These are phyloP conservation scores for Anarrhichthys ocellatus DNA, from an alignment of 2,113 vertebrate genomes.

Conservation along the genomic window DNA sequence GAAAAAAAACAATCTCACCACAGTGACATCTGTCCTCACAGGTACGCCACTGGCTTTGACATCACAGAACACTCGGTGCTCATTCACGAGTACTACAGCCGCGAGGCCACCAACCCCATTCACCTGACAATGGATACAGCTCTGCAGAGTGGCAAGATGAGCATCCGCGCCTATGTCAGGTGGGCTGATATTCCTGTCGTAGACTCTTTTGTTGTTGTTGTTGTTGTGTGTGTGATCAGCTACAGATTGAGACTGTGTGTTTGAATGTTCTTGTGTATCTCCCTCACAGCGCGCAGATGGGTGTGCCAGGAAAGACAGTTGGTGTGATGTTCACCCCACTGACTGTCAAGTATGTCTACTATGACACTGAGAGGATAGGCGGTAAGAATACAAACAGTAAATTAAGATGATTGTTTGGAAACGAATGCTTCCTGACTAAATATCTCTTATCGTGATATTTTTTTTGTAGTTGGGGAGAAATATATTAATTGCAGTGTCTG, in stretches of 20 bases:
- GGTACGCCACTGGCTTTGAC: slow-evolving; percentile 98
- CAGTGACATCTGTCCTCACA: slow-evolving; percentile 56
- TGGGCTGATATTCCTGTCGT: slow-evolving; percentile 47
- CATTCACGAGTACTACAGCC: slow-evolving; percentile 98
- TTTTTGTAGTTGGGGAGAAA: background rate
- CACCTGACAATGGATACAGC: slow-evolving; percentile 95
- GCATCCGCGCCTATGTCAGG: slow-evolving; percentile 98
- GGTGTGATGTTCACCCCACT: slow-evolving; percentile 99
- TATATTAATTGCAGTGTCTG: background rate
- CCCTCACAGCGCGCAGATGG: slow-evolving; percentile 92
- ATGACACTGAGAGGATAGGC: slow-evolving; percentile 97
- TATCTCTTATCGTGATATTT: background rate
- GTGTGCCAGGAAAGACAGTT: slow-evolving; percentile 95
- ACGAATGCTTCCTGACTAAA: background rate
- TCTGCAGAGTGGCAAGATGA: slow-evolving; percentile 96
- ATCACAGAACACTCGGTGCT: slow-evolving; percentile 98
- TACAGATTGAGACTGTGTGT: background rate
- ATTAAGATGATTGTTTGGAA: background rate
- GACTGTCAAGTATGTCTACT: slow-evolving; percentile 93
- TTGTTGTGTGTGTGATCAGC: background rate
- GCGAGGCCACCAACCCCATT: slow-evolving; percentile 95
- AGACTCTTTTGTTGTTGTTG: no score
- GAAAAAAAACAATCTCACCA: accelerated
- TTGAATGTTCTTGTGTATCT: slow-evolving; percentile 34
- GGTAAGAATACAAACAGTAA: slow-evolving; percentile 81